Evolutionary conservation across 2,888 invertebrate genomes (phyloP).

Genomic region (Rhamphomyia laevipes): DNA sequence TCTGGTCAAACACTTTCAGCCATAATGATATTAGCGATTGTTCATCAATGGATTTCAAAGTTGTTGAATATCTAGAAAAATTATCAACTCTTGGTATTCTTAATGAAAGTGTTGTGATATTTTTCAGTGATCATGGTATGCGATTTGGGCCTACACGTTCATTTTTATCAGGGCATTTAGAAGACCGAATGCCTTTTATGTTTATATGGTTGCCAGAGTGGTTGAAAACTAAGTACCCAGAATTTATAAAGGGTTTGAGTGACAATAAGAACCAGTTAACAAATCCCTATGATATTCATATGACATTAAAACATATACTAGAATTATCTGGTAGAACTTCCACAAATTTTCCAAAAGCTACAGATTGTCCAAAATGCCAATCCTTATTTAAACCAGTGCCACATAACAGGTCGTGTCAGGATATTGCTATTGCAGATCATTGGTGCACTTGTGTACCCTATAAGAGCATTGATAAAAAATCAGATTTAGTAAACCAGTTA

Average conservation of each 20-base stretch:
- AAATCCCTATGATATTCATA: slow-evolving; percentile 63
- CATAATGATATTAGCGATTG: slow-evolving; percentile 57
- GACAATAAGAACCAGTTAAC: slow-evolving; percentile 54
- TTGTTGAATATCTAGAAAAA: slow-evolving; percentile 47
- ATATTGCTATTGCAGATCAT: slow-evolving; percentile 54
- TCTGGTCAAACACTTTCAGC: slow-evolving; percentile 69
- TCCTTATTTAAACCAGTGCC: slow-evolving; percentile 49
- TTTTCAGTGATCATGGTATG: slow-evolving; percentile 70
- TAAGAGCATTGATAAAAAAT: slow-evolving; percentile 31
- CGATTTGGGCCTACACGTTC: slow-evolving; percentile 60
- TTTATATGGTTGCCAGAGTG: slow-evolving; percentile 55
- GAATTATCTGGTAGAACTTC: slow-evolving; percentile 39
- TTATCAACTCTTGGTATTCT: slow-evolving; percentile 47
- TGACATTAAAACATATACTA: slow-evolving; percentile 55
- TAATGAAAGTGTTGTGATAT: slow-evolving; percentile 54
- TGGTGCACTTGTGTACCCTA: slow-evolving; percentile 68
- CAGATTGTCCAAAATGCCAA: slow-evolving; percentile 53
- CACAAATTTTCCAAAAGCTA: slow-evolving; percentile 29
- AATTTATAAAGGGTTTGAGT: slow-evolving; percentile 43
- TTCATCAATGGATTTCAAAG: slow-evolving; percentile 51
- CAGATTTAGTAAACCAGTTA: slow-evolving; percentile 42
- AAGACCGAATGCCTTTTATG: slow-evolving; percentile 63
- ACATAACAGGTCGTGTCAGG: slow-evolving; percentile 51
- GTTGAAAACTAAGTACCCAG: slow-evolving; percentile 44
- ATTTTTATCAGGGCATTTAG: slow-evolving; percentile 60